Evolutionary conservation across 2,888 invertebrate species (phyloP).

Genomic region (Cantharis nigra): DNA sequence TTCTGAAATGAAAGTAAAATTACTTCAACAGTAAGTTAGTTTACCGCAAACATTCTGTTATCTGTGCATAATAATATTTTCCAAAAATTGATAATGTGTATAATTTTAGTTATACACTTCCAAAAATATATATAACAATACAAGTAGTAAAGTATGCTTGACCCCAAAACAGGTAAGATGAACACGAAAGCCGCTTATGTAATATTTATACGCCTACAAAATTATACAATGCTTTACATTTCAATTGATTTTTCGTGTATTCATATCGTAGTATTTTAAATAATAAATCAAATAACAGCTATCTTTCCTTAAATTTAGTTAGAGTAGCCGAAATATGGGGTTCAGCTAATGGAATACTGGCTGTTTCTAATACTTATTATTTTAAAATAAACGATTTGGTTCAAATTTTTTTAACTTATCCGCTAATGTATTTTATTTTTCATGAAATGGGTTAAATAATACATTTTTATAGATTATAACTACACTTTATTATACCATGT

Average conservation of each 20-base stretch:
- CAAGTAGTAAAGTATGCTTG: neutral
- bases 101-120: neutral
- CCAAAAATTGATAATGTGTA: slow-evolving; percentile 33
- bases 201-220: neutral
- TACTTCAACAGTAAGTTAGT: slow-evolving; percentile 23
- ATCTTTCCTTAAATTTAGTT: neutral
- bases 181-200: neutral
- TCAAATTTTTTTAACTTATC: neutral
- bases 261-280: neutral
- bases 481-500: neutral
- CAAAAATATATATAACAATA: neutral
- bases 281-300: neutral
- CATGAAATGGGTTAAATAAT: neutral
- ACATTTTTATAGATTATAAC: neutral
- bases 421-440: neutral
- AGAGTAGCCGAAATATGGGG: neutral
- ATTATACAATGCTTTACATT: neutral
- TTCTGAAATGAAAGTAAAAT: neutral
- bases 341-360: neutral
- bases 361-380: neutral
- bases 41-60: slow-evolving; percentile 45
- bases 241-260: neutral
- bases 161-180: neutral
- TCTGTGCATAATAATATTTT: slow-evolving; percentile 44
- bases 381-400: neutral